These are phyloP conservation scores for Albula glossodonta DNA, from an alignment of 2,113 vertebrate species.

Conservation along the genomic window DNA sequence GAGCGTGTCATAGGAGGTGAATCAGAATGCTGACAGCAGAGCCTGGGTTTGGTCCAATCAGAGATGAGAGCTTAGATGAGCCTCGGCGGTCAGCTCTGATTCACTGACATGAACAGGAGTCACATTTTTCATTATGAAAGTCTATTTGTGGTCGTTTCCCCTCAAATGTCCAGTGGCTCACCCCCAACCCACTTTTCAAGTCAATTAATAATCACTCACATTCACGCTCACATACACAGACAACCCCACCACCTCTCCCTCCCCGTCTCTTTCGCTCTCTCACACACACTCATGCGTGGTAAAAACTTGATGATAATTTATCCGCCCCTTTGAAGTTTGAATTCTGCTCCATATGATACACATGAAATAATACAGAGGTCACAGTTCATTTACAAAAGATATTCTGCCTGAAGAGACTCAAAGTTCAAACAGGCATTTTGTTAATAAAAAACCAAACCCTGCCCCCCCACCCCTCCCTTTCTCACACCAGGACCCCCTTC, in stretches of 20 bases:
- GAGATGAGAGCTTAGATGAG: conserved; percentile 40
- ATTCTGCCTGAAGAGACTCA: conserved; percentile 65
- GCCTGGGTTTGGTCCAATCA: not conserved
- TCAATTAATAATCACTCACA: conserved; percentile 33
- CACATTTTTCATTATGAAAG: conserved; percentile 41
- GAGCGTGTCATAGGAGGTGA: not conserved
- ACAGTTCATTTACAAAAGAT: conserved; percentile 72
- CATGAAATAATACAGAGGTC: conserved; percentile 68
- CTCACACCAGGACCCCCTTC: not conserved
- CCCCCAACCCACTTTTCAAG: conserved; percentile 26
- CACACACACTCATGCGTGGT: conserved; percentile 58
- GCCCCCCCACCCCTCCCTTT: conserved; percentile 7
- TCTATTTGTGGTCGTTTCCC: conserved; percentile 35
- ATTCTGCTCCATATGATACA: conserved; percentile 66
- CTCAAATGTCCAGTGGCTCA: conserved; percentile 29
- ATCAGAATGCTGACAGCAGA: not conserved
- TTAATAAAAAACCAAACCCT: conserved; percentile 51
- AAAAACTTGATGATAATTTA: conserved; percentile 57
- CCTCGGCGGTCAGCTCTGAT: conserved; percentile 26
- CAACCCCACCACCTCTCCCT: not conserved
- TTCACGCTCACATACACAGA: conserved; percentile 57
- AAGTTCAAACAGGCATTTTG: conserved; percentile 59
- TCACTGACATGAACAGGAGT: conserved; percentile 43
- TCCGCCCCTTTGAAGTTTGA: conserved; percentile 47
- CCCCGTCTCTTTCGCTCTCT: not conserved